Evolutionary conservation across 2,888 invertebrate genomes (phyloP), one percentile per base, ranked within the genome.

Genomic region (Microctonus aethiopoides): DNA sequence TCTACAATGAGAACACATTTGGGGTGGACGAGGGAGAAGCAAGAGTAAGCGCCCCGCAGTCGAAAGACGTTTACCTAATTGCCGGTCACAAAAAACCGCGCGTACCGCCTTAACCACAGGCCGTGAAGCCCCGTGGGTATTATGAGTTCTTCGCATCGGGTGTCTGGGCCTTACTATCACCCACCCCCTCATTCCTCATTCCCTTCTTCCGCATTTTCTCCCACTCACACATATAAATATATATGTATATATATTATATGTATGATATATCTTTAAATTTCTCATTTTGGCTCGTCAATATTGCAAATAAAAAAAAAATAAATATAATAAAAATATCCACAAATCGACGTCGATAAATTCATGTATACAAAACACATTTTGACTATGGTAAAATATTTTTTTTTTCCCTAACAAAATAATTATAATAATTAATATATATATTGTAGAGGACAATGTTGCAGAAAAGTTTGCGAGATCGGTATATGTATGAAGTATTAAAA

Each of bases 91-190:
- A 85, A 86, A 83, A 86, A 85, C 79, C 81, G 81, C 81, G 81
- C 81, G 85, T 77, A 81, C 86, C 87, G 86, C 87, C 87, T 82
- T 87, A 87, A 87, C 84, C 85, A 86, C 84, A 86, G 86, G 81
- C 83, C 83, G 80, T 79, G 80, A 74, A 61, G 80, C 80, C 79
- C 73, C 80, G 77, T 82, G 83, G 82, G 80, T 77, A 77, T 76
- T 77, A 80, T 76, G 77, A 75, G 76, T 72, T 74, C 73, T 57
- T 54, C 62, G 59, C 36, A 72, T 66, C 63, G 46, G 54, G 68
- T 70, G 69, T 72, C 72, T 65, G 60, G 60, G 9, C 46, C 46
- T 46, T 16, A 46, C 46, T 16, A 46, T 16, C 41, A 13, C 41
- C 46, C 46, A 59, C 61, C 41, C 16, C 46, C 9, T 16, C 46